Evolutionary conservation across 2,113 vertebrate genomes (phyloP).

Genomic region (Sula dactylatra): DNA sequence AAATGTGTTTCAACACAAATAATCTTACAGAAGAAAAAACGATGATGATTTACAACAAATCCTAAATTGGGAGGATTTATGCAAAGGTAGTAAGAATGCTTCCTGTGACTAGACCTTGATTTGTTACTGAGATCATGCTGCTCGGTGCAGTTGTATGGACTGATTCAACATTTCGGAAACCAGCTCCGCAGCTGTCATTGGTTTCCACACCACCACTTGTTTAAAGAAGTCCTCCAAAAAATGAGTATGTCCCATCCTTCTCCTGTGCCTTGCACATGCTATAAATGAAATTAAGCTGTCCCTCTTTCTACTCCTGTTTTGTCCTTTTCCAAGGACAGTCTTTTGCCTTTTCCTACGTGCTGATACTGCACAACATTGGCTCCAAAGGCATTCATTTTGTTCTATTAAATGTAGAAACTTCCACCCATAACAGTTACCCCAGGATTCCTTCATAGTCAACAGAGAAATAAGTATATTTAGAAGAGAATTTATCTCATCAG

Average conservation of each 20-base stretch:
- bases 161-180: background rate
- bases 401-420: background rate
- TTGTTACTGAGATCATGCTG: background rate
- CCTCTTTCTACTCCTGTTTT: background rate
- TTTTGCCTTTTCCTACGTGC: background rate
- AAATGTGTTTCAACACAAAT: background rate
- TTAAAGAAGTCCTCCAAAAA: background rate
- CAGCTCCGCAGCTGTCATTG: background rate
- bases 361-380: background rate
- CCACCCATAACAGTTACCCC: background rate
- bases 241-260: background rate
- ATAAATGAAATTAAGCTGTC: background rate
- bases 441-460: background rate
- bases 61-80: background rate
- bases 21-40: background rate
- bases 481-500: constrained; percentile 26
- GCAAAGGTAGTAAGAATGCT: background rate
- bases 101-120: background rate
- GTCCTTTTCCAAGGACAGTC: background rate
- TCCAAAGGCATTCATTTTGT: background rate
- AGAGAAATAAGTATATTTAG: constrained; percentile 36
- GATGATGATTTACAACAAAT: background rate
- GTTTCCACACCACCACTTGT: background rate
- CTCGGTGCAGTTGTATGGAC: background rate
- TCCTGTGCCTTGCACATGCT: background rate